phyloP scores from a whole-genome alignment of 1,140 invertebrate species.

The Pollicipes pollicipes region DNA sequence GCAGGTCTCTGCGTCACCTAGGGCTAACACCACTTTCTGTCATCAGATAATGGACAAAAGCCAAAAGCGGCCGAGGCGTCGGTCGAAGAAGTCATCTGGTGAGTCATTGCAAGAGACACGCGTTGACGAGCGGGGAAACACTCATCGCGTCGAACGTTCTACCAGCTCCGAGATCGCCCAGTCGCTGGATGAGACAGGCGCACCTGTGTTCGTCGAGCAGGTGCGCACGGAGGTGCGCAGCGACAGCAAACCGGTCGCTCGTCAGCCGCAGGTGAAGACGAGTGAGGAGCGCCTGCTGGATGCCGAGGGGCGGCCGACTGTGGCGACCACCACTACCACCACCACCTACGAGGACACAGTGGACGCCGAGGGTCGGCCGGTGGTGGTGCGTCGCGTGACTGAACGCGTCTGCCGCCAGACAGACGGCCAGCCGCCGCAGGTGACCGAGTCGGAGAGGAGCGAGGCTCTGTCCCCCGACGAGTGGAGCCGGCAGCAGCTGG shows the following conservation, averaged over 20 bases:
- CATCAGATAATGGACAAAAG: not conserved
- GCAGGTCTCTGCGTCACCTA: too few species aligned
- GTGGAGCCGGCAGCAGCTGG: too few species aligned
- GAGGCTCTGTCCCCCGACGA: not conserved
- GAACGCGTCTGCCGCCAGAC: too few species aligned
- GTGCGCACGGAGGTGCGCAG: not conserved
- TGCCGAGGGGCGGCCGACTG: too few species aligned
- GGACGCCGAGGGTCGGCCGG: too few species aligned
- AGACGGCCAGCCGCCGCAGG: too few species aligned
- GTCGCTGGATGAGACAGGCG: not conserved
- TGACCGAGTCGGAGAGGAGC: not conserved
- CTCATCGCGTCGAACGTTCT: not conserved
- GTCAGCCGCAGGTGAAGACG: not conserved
- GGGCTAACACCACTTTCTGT: too few species aligned
- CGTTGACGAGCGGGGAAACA: not conserved
- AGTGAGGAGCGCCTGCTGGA: too few species aligned
- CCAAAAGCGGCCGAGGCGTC: not conserved
- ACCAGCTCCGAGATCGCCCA: not conserved
- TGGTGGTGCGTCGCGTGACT: too few species aligned
- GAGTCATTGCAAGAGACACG: not conserved
- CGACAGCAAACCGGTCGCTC: not conserved
- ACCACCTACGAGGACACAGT: too few species aligned
- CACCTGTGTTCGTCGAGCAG: not conserved
- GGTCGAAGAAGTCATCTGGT: not conserved
- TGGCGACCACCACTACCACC: too few species aligned